These are phyloP conservation scores for Aspidoscelis tigris DNA, from an alignment of 2,113 vertebrate species.

Conservation along the genomic window DNA sequence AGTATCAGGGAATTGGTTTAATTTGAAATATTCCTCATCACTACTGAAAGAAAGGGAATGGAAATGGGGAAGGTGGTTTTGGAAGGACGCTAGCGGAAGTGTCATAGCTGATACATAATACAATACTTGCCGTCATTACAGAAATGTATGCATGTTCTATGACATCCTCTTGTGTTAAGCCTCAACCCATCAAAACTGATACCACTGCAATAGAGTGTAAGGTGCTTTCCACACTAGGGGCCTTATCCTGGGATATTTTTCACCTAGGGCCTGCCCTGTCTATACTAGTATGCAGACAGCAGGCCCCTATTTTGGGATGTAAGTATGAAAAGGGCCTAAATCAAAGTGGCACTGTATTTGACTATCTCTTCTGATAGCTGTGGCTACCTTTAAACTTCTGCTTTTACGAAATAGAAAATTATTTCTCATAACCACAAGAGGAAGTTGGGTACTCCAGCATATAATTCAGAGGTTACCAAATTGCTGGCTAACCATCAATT, in stretches of 20 bases:
- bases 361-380: conserved; percentile 45
- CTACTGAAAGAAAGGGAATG: conserved; percentile 22
- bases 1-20: conserved; percentile 59
- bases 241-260: too few relatives aligned
- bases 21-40: conserved; percentile 23
- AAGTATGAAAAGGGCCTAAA: background rate
- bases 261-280: too few relatives aligned
- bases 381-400: conserved; percentile 54
- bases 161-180: background rate
- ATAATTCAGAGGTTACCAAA: conserved; percentile 71
- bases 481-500: conserved; percentile 52
- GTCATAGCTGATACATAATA: conserved; percentile 43
- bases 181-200: background rate
- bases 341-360: conserved; percentile 38
- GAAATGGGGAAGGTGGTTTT: background rate
- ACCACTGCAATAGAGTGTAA: background rate
- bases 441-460: conserved; percentile 46
- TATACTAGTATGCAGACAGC: too few relatives aligned
- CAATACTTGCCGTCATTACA: conserved; percentile 22
- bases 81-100: conserved; percentile 43
- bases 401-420: conserved; percentile 45
- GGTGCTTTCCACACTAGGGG: too few relatives aligned
- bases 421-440: conserved; percentile 60
- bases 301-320: too few relatives aligned
- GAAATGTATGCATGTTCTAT: conserved; percentile 26